Evolutionary conservation across 2,797 vertebrate species (phyloP).

Genomic region (Rhadinocentrus ornatus): DNA sequence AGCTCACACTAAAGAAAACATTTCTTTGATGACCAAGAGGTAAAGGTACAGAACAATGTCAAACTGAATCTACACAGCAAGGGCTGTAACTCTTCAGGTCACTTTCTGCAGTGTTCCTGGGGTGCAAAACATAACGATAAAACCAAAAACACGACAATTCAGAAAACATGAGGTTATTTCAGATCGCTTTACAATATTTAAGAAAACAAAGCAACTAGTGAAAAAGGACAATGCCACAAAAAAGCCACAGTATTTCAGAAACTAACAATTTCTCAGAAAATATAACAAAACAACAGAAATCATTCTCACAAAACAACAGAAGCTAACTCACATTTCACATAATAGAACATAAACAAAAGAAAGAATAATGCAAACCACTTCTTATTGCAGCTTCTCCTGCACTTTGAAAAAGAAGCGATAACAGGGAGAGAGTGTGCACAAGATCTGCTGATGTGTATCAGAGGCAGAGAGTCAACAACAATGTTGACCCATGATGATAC

Average conservation of each 20-base stretch:
- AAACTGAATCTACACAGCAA: not conserved
- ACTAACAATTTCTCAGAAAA: too few species aligned
- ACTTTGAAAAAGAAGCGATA: constrained; percentile 13
- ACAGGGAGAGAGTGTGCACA: constrained; percentile 20
- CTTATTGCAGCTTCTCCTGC: constrained; percentile 20
- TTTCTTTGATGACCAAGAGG: not conserved
- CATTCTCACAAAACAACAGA: not conserved
- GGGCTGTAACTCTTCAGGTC: not conserved
- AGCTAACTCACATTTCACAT: not conserved
- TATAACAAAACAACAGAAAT: too few species aligned
- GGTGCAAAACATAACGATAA: not conserved
- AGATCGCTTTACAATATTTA: too few species aligned
- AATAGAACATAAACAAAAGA: not conserved
- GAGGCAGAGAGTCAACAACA: constrained; percentile 52
- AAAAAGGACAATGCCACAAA: not conserved
- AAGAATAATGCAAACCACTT: not conserved
- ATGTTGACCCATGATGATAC: constrained; percentile 26
- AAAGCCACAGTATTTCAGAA: not conserved
- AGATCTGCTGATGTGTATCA: constrained; percentile 55
- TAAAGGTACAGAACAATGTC: not conserved
- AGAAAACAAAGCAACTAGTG: too few species aligned
- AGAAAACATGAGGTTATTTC: too few species aligned
- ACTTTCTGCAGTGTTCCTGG: not conserved
- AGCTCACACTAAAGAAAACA: not conserved
- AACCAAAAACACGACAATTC: not conserved